These are phyloP conservation scores for Merodon equestris DNA, from an alignment of 2,888 invertebrate genomes.

Conservation along the genomic window DNA sequence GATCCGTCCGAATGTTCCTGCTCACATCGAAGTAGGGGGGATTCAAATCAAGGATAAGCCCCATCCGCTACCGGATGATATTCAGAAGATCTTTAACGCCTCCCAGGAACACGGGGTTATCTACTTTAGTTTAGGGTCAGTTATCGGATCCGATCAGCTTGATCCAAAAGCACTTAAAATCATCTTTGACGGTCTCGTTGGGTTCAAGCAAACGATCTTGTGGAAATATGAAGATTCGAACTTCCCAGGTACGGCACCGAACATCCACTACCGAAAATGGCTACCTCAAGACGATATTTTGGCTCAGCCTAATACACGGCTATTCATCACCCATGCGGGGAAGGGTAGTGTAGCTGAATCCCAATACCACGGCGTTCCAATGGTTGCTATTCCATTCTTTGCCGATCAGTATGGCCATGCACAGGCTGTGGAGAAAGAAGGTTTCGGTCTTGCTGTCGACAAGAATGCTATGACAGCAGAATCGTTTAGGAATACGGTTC, in stretches of 20 bases:
- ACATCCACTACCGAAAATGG: constrained; percentile 81
- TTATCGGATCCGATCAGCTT: constrained; percentile 74
- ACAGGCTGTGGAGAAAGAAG: constrained; percentile 84
- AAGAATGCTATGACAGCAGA: constrained; percentile 60
- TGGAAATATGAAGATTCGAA: constrained; percentile 82
- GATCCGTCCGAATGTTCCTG: constrained; percentile 74
- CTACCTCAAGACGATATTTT: constrained; percentile 85
- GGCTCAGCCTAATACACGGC: constrained; percentile 81
- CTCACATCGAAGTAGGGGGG: constrained; percentile 75
- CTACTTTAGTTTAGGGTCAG: constrained; percentile 75
- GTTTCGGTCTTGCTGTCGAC: constrained; percentile 73
- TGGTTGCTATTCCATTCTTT: constrained; percentile 75
- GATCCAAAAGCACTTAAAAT: constrained; percentile 79
- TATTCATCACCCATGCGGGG: constrained; percentile 85
- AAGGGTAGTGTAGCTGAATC: constrained; percentile 83
- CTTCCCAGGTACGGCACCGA: constrained; percentile 75
- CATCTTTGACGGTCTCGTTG: constrained; percentile 81
- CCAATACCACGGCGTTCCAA: constrained; percentile 81
- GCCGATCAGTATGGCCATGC: constrained; percentile 77
- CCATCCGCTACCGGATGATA: constrained; percentile 70
- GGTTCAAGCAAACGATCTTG: constrained; percentile 81
- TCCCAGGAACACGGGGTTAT: constrained; percentile 75
- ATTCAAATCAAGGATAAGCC: constrained; percentile 73
- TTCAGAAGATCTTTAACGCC: constrained; percentile 71
- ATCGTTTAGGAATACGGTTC: constrained; percentile 53